Evolutionary conservation across 2,888 invertebrate species (phyloP).

Genomic region (Himalopsyche anomala): DNA sequence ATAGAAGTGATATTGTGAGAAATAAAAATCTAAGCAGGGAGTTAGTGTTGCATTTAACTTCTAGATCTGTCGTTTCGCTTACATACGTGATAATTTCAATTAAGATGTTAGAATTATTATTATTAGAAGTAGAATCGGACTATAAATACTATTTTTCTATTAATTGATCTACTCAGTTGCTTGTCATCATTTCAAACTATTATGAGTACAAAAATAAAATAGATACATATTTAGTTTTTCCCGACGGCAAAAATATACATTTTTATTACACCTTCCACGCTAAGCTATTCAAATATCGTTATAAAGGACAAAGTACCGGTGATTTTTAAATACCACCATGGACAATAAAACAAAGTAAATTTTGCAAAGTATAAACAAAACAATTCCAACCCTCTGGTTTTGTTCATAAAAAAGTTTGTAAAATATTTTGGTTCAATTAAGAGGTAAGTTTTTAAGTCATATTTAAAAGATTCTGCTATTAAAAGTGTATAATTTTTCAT

Average conservation of each 20-base stretch:
- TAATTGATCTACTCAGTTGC: background rate
- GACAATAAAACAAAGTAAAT: too few relatives aligned
- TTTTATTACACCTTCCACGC: conserved; percentile 15
- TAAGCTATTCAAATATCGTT: background rate
- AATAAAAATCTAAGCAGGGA: background rate
- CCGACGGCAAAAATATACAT: conserved; percentile 14
- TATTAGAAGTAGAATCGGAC: background rate
- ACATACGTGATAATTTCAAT: background rate
- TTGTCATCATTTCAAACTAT: conserved; percentile 14
- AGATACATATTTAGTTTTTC: conserved; percentile 23
- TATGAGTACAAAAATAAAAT: conserved; percentile 42
- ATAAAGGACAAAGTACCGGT: background rate
- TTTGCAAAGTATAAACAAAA: too few relatives aligned
- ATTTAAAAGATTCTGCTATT: too few relatives aligned
- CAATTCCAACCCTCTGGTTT: too few relatives aligned
- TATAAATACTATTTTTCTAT: background rate
- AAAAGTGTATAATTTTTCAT: too few relatives aligned
- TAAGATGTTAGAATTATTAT: background rate
- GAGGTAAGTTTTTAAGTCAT: too few relatives aligned
- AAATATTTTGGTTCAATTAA: too few relatives aligned
- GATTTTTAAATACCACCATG: background rate
- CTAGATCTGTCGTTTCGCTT: background rate
- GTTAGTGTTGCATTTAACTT: background rate
- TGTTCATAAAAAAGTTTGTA: too few relatives aligned
- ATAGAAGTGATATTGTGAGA: conserved; percentile 21